A percentile compares a stretch with the other conserved stretches of the same genome.
Conservation (phyloP, 2,888 invertebrate species). For the Volucella bombylans region DNA sequence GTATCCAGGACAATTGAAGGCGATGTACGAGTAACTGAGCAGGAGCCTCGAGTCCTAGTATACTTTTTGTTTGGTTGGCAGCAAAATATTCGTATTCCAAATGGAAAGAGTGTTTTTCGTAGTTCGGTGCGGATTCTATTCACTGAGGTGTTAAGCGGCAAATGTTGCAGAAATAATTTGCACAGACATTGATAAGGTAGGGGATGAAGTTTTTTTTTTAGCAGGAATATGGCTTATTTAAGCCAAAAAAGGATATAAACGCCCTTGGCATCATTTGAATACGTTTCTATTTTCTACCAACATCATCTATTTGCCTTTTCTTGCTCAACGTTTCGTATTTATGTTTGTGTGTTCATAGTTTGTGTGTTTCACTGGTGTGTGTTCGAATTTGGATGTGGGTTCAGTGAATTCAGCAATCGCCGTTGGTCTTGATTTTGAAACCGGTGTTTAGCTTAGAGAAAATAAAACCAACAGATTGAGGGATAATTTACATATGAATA, state of each 20-base stretch:
- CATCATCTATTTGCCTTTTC: background rate
- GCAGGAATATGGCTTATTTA: constrained; percentile 42
- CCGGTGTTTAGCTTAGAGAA: too few species aligned
- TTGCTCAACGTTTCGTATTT: background rate
- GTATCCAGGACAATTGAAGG: constrained; percentile 10
- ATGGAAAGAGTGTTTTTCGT: constrained; percentile 47
- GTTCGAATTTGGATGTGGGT: too few species aligned
- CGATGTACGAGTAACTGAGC: constrained; percentile 16
- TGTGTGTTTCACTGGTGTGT: too few species aligned
- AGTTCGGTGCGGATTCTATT: constrained; percentile 31
- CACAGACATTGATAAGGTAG: constrained; percentile 47
- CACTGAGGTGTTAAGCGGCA: constrained; percentile 58
- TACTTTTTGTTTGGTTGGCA: constrained; percentile 1
- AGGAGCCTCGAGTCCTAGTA: background rate
- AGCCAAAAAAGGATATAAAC: constrained; percentile 25
- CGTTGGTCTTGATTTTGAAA: too few species aligned
- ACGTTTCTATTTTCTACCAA: constrained; percentile 5
- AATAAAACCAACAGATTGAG: too few species aligned
- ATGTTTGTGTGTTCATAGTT: too few species aligned
- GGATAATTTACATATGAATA: too few species aligned
- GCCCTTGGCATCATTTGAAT: constrained; percentile 33
- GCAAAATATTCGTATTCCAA: constrained; percentile 1
- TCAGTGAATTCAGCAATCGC: too few species aligned
- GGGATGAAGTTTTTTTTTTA: background rate
- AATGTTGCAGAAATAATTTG: constrained; percentile 63